Percentiles rank a stretch among this genome's conserved stretches.
Evolutionary conservation across 1,140 invertebrate species (phyloP).

Genomic region (Heliconius nattereri): DNA sequence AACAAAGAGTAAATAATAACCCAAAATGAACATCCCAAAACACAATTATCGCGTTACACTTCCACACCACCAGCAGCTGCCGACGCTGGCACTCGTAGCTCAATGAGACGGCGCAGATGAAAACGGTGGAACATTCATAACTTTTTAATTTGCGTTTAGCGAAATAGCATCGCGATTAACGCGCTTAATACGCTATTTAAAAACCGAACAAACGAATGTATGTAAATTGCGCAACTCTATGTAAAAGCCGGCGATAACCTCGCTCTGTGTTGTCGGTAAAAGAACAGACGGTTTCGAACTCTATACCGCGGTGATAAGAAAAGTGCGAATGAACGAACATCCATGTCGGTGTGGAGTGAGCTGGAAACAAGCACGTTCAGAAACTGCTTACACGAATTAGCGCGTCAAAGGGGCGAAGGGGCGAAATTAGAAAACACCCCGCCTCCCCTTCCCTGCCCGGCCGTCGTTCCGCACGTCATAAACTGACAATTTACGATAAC

Average conservation of each 20-base stretch:
- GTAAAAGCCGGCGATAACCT: constrained; percentile 74
- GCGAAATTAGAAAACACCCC: constrained; percentile 77
- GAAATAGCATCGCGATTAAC: constrained; percentile 70
- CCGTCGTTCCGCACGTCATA: constrained; percentile 78
- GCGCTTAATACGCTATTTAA: constrained; percentile 79
- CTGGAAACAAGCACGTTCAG: constrained; percentile 77
- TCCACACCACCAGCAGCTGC: neutral
- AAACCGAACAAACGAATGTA: constrained; percentile 79
- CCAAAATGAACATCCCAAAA: neutral
- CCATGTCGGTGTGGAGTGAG: constrained; percentile 60
- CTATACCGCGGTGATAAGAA: constrained; percentile 43
- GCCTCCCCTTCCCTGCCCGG: constrained; percentile 43
- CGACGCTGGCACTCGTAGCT: neutral
- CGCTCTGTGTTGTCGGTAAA: constrained; percentile 30
- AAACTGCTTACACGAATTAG: constrained; percentile 81
- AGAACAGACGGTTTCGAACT: constrained; percentile 15
- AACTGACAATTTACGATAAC: constrained; percentile 81
- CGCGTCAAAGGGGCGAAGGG: constrained; percentile 75
- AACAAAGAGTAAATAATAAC: neutral
- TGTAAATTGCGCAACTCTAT: constrained; percentile 76
- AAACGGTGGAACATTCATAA: constrained; percentile 28
- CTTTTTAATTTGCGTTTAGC: constrained; percentile 52
- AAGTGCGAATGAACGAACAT: constrained; percentile 23
- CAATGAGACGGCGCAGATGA: neutral
- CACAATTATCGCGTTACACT: neutral